A percentile compares a stretch with the other conserved stretches of the same genome.
Conservation (phyloP, 2,113 vertebrate genomes). For the Antennarius striatus region DNA sequence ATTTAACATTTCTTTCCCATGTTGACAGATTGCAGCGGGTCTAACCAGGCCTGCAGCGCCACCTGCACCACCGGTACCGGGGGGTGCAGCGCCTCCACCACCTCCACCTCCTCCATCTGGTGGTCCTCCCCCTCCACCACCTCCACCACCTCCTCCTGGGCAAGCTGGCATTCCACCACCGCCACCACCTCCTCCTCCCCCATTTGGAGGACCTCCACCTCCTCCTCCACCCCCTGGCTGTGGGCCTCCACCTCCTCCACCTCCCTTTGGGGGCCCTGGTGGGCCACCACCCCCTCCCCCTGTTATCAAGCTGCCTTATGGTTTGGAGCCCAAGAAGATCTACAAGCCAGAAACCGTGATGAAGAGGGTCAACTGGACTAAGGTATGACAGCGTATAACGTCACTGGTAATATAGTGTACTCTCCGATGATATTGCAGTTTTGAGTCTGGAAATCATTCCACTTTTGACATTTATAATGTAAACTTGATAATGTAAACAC, state of each 20-base stretch:
- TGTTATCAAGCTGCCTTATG: constrained; percentile 85
- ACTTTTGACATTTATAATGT: too few species aligned
- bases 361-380: constrained; percentile 98
- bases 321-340: constrained; percentile 90
- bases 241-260: constrained; percentile 78
- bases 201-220: constrained; percentile 71
- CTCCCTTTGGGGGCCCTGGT: constrained; percentile 63
- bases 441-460: neutral
- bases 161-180: constrained; percentile 53
- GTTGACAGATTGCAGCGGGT: constrained; percentile 71
- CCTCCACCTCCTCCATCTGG: constrained; percentile 69
- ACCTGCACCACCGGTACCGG: constrained; percentile 62
- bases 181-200: constrained; percentile 71
- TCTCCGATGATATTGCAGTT: neutral
- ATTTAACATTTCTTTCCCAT: neutral
- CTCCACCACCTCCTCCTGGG: constrained; percentile 67
- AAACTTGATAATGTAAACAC: neutral
- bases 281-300: constrained; percentile 76
- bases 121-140: constrained; percentile 66
- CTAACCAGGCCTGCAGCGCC: constrained; percentile 47
- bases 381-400: constrained; percentile 79
- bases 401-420: too few species aligned
- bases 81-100: constrained; percentile 48
- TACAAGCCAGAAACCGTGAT: constrained; percentile 90
- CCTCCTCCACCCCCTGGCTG: constrained; percentile 77